Percentiles rank a stretch among this genome's conserved stretches.
Evolutionary conservation across 1,140 invertebrate genomes (phyloP).

Genomic region (Drosophila santomea): DNA sequence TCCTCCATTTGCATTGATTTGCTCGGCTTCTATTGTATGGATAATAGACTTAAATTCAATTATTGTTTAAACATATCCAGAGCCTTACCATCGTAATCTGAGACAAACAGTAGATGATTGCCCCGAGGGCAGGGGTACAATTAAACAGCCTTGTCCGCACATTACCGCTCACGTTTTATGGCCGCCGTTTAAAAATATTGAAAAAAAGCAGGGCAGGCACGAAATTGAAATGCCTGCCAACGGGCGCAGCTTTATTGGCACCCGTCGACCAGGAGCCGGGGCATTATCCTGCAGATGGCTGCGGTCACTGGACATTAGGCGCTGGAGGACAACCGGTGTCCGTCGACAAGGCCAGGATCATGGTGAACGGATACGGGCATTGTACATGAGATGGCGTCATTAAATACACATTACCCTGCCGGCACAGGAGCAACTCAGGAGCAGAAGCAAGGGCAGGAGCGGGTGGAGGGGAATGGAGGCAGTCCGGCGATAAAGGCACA

Average conservation of each 20-base stretch:
- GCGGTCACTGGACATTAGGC: slow-evolving; percentile 67
- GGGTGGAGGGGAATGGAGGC: not conserved
- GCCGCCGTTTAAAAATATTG: slow-evolving; percentile 68
- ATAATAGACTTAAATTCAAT: slow-evolving; percentile 31
- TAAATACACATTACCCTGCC: slow-evolving; percentile 79
- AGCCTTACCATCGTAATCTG: slow-evolving; percentile 24
- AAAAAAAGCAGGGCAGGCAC: slow-evolving; percentile 31
- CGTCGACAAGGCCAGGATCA: slow-evolving; percentile 44
- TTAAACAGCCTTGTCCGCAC: slow-evolving; percentile 48
- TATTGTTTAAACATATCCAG: slow-evolving; percentile 18
- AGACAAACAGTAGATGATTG: slow-evolving; percentile 28
- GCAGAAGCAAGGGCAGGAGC: not conserved
- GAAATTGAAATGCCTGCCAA: slow-evolving; percentile 60
- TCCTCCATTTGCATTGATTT: not conserved
- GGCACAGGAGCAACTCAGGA: slow-evolving; percentile 4
- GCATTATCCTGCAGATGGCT: slow-evolving; percentile 47
- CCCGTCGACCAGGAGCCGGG: slow-evolving; percentile 27
- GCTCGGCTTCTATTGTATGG: slow-evolving; percentile 1
- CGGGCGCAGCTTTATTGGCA: slow-evolving; percentile 68
- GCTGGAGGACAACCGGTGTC: slow-evolving; percentile 52
- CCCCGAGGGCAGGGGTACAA: slow-evolving; percentile 12
- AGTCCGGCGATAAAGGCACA: slow-evolving; percentile 63
- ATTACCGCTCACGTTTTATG: slow-evolving; percentile 60
- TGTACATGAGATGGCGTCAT: slow-evolving; percentile 83
- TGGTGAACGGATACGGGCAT: slow-evolving; percentile 57